Evolutionary conservation across 1,140 invertebrate genomes (phyloP).

Genomic region (Onthophagus taurus): DNA sequence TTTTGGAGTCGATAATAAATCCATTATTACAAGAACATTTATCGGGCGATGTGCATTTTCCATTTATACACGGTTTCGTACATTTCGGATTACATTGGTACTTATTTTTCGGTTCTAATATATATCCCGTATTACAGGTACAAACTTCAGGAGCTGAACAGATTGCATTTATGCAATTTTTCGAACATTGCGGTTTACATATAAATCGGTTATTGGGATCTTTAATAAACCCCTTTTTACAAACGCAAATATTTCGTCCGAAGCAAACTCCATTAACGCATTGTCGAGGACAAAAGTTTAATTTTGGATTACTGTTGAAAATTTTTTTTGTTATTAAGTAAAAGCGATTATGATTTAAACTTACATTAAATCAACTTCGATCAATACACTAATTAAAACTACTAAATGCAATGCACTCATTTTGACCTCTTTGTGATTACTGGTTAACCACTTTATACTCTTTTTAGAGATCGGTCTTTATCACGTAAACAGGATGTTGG

Average conservation of each 20-base stretch:
- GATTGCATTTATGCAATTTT: slow-evolving; percentile 22
- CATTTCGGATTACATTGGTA: slow-evolving; percentile 25
- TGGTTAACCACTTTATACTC: too few relatives aligned
- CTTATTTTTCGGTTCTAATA: slow-evolving; percentile 30
- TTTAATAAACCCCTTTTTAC: slow-evolving; percentile 25
- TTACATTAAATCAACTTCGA: too few relatives aligned
- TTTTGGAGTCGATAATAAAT: slow-evolving; percentile 21
- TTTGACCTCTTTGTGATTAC: too few relatives aligned
- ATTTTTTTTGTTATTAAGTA: too few relatives aligned
- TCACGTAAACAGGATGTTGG: too few relatives aligned
- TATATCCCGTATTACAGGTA: slow-evolving; percentile 42
- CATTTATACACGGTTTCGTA: slow-evolving; percentile 36
- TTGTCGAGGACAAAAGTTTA: too few relatives aligned
- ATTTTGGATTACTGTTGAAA: too few relatives aligned
- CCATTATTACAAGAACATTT: slow-evolving; percentile 41
- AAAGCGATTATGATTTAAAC: too few relatives aligned
- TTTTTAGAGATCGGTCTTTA: too few relatives aligned
- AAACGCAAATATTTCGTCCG: slow-evolving; percentile 24
- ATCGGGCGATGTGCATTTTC: slow-evolving; percentile 36
- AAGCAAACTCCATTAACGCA: slow-evolving; percentile 27
- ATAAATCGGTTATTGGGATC: neutral
- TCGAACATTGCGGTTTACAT: slow-evolving; percentile 36
- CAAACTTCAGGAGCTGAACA: slow-evolving; percentile 37
- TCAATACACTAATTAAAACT: too few relatives aligned
- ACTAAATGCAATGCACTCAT: too few relatives aligned